Evolutionary conservation across 2,113 vertebrate genomes (phyloP).

Genomic region (Cryptotis parvus): DNA sequence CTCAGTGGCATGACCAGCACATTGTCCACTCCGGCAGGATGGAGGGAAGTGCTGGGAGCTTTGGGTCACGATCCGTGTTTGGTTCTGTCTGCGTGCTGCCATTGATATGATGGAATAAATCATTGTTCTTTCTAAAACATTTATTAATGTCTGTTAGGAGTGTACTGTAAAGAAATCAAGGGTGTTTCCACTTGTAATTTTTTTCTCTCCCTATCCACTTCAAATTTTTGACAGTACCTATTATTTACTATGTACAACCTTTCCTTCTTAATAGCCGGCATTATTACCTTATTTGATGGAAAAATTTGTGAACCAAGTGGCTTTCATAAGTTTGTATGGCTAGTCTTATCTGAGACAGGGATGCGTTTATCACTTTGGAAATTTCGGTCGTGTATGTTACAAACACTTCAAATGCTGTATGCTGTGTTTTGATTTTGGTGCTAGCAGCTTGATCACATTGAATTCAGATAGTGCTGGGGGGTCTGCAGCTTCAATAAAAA

Average conservation of each 20-base stretch:
- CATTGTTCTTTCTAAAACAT: conserved; percentile 12
- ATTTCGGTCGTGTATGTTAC: conserved; percentile 52
- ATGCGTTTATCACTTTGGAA: not conserved
- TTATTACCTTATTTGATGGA: conserved; percentile 23
- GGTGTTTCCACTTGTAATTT: conserved; percentile 16
- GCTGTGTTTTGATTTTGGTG: conserved; percentile 55
- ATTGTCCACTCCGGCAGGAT: not conserved
- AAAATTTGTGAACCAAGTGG: not conserved
- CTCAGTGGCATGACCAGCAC: not conserved
- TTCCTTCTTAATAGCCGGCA: conserved; percentile 11
- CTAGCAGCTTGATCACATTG: conserved; percentile 31
- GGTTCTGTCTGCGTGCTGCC: not conserved
- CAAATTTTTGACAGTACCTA: conserved; percentile 9
- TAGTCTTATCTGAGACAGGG: conserved; percentile 20
- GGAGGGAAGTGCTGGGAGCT: not conserved
- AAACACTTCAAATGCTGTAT: not conserved
- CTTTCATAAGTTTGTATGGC: conserved; percentile 4
- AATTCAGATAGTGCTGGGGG: conserved; percentile 42
- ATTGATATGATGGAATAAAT: not conserved
- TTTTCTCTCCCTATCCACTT: too few relatives aligned
- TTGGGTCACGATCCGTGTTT: not conserved
- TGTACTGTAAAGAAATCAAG: not conserved
- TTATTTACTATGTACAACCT: conserved; percentile 28
- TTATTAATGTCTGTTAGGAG: conserved; percentile 44
- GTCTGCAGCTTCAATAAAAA: conserved; percentile 46